Percentiles rank a stretch among this genome's conserved stretches.
phyloP scores from a whole-genome alignment of 2,797 vertebrate species.

The Lithobates pipiens region DNA sequence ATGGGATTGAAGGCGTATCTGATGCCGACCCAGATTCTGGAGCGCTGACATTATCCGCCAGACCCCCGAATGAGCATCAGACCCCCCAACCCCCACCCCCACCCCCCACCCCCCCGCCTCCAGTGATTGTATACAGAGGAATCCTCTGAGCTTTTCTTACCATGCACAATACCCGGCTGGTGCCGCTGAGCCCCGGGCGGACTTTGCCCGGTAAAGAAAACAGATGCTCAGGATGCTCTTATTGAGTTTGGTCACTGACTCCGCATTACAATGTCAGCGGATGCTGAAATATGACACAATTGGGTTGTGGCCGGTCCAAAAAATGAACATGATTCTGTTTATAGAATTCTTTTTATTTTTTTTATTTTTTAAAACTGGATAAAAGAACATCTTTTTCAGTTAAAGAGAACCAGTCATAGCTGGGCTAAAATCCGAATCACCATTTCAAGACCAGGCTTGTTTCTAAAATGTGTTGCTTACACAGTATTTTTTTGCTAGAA shows the following conservation, averaged over 20 bases:
- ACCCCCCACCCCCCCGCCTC: neutral
- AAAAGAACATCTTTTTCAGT: no score
- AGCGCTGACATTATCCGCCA: neutral
- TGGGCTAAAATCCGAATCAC: no score
- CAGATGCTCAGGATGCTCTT: neutral
- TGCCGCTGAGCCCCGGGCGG: neutral
- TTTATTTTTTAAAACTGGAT: no score
- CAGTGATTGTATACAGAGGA: neutral
- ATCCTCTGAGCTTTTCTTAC: neutral
- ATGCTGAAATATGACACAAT: neutral
- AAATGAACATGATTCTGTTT: neutral
- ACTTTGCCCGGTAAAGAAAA: neutral
- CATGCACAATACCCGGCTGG: neutral
- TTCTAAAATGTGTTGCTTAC: no score
- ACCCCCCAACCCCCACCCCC: no score
- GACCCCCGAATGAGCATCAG: neutral
- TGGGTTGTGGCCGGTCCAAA: neutral
- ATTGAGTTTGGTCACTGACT: conserved; percentile 5
- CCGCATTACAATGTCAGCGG: neutral
- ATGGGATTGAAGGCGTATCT: no score
- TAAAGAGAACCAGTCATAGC: no score
- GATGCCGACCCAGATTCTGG: neutral
- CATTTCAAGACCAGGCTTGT: no score
- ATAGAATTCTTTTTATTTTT: no score
- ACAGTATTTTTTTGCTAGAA: no score